phyloP scores from a whole-genome alignment of 2,113 vertebrate genomes.

The Pavo muticus region DNA sequence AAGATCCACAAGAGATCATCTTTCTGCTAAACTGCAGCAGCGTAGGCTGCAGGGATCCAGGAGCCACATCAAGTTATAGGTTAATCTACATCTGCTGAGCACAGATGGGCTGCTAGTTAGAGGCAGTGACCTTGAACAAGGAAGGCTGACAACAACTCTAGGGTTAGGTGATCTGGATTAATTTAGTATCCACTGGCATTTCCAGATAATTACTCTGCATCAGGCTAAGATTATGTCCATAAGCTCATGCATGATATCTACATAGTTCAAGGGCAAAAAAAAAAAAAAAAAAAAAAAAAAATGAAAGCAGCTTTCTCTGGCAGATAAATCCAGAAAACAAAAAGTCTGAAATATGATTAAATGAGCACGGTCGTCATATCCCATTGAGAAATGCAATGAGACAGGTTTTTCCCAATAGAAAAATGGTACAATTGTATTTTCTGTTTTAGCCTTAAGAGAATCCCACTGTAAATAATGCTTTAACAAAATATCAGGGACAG shows the following conservation, averaged over 20 bases:
- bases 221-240: conserved; percentile 56
- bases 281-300: not conserved
- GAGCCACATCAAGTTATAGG: not conserved
- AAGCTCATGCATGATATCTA: conserved; percentile 20
- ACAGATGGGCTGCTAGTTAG: conserved; percentile 13
- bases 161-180: conserved; percentile 9
- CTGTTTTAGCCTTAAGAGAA: not conserved
- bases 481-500: not conserved
- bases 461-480: not conserved
- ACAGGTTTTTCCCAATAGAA: not conserved
- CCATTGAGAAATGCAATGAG: not conserved
- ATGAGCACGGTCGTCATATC: not conserved
- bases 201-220: conserved; percentile 59
- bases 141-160: not conserved
- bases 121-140: conserved; percentile 35
- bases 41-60: not conserved
- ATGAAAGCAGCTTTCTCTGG: not conserved
- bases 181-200: conserved; percentile 25
- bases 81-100: conserved; percentile 27
- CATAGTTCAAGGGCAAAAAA: conserved; percentile 27
- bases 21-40: not conserved
- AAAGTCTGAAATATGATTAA: not conserved
- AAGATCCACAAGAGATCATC: not conserved
- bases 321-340: not conserved
- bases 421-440: not conserved